Base-by-base conservation (phyloP, 2,888 invertebrate genomes). In the Dryocosmus kuriphilus region DNA sequence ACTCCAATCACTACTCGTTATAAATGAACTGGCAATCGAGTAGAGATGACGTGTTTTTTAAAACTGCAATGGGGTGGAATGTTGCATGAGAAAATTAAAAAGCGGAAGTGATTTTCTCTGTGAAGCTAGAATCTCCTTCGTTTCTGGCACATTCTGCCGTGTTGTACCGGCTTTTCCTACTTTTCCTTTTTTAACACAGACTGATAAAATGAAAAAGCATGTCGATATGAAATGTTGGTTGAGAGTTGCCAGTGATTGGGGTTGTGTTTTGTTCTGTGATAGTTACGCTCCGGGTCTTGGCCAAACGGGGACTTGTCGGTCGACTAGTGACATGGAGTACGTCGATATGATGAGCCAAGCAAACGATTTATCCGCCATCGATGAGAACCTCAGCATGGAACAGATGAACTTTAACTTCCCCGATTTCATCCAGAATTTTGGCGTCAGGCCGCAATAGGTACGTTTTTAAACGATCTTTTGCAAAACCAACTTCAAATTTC, bases 151-250 rank as follows among this genome's bases (percentile, higher is more conserved):
- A 76, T 83, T 83, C 84, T 85, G 83, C 85, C 89, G 88, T 88
- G 90, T 91, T 91, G 91, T 91, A 91, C 91, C 91, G 91, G 90
- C 91, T 90, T 88, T 46, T 88, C 89, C 88, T 88, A 90, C 89
- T 88, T 82, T 82, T 81, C 84, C 82, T 83, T 84, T 78, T 80
- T 79, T 75, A 80, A 81, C 79, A 78, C 65, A 71, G 75, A 75
- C 76, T 24, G 73, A 76, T 77, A 61, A 51, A 71, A 24, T 73
- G 11, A 73, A 76, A 77, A 78, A 78, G 60, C 22, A 67, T 76
- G 30, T 65, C 55, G 63, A 71, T n/a, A 57, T 75, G 35, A 30
- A 73, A 71, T 73, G 27, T 81, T 80, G 63, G 67, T 82, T 78
- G 85, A 88, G 86, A 83, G 84, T 88, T 91, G 91, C 91, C 91